Evolutionary conservation across 2,888 invertebrate genomes (phyloP).

Genomic region (Pandemis corylana): DNA sequence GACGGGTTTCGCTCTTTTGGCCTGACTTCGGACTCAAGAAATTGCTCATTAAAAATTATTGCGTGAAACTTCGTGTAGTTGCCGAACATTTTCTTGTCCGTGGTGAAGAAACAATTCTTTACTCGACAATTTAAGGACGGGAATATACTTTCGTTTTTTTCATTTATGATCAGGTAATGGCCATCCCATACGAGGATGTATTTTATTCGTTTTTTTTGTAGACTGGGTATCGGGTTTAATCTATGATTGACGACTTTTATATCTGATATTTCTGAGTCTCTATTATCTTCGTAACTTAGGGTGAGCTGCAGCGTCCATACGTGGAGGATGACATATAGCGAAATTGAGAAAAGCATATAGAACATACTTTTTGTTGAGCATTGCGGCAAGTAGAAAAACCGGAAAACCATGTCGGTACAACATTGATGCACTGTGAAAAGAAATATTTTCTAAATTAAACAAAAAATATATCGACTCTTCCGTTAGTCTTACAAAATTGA

Average conservation of each 20-base stretch:
- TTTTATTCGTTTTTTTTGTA: constrained; percentile 42
- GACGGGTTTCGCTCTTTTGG: constrained; percentile 48
- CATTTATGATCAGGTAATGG: constrained; percentile 37
- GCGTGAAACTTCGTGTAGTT: constrained; percentile 57
- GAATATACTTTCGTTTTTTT: constrained; percentile 28
- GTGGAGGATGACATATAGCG: constrained; percentile 47
- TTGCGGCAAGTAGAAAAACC: constrained; percentile 44
- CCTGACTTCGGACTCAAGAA: constrained; percentile 45
- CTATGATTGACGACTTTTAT: constrained; percentile 12
- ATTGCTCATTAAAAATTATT: constrained; percentile 54
- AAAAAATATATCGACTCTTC: constrained; percentile 16
- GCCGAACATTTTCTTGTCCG: constrained; percentile 50
- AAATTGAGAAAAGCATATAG: constrained; percentile 45
- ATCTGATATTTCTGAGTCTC: constrained; percentile 41
- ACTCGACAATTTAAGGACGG: constrained; percentile 49
- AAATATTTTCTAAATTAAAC: constrained; percentile 26
- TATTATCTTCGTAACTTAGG: constrained; percentile 45
- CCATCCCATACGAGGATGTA: constrained; percentile 55
- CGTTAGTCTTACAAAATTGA: constrained; percentile 15
- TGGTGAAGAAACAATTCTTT: constrained; percentile 57
- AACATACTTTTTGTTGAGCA: constrained; percentile 48
- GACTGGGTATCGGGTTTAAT: not conserved
- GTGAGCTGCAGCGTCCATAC: constrained; percentile 47
- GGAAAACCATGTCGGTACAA: constrained; percentile 41
- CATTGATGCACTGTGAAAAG: constrained; percentile 25